Evolutionary conservation across 1,140 invertebrate genomes (phyloP).

Genomic region (Scaptomyza pallida): DNA sequence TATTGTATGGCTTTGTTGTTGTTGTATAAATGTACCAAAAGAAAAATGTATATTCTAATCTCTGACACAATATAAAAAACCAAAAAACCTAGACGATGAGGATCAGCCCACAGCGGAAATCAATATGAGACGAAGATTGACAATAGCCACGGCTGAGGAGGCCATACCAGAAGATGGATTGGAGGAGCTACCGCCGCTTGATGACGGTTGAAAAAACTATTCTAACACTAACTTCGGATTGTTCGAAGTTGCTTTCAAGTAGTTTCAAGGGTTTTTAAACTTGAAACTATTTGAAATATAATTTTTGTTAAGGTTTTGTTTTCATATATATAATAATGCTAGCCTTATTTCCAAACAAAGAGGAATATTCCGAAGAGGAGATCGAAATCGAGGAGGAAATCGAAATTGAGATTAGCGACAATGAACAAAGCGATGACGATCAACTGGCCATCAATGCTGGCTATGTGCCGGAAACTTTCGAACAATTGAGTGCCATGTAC

Average conservation of each 20-base stretch:
- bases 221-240: constrained; percentile 46
- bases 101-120: constrained; percentile 56
- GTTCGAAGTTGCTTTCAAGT: constrained; percentile 52
- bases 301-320: constrained; percentile 28
- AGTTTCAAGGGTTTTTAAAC: constrained; percentile 16
- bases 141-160: constrained; percentile 74
- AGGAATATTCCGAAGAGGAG: constrained; percentile 77
- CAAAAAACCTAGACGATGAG: constrained; percentile 52
- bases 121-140: constrained; percentile 74
- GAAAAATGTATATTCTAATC: constrained; percentile 39
- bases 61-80: constrained; percentile 37
- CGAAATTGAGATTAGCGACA: constrained; percentile 72
- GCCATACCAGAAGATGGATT: constrained; percentile 65
- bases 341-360: constrained; percentile 35
- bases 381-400: constrained; percentile 84
- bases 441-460: constrained; percentile 77
- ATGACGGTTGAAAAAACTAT: constrained; percentile 73
- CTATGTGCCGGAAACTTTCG: constrained; percentile 81
- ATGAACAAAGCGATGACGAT: constrained; percentile 77
- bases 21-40: constrained; percentile 31
- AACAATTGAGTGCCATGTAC: constrained; percentile 73
- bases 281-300: constrained; percentile 32
- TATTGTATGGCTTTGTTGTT: constrained; percentile 66
- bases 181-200: constrained; percentile 66
- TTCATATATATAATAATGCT: constrained; percentile 27